Base-by-base conservation (phyloP, 2,888 invertebrate genomes). In the Hecatera dysodea region DNA sequence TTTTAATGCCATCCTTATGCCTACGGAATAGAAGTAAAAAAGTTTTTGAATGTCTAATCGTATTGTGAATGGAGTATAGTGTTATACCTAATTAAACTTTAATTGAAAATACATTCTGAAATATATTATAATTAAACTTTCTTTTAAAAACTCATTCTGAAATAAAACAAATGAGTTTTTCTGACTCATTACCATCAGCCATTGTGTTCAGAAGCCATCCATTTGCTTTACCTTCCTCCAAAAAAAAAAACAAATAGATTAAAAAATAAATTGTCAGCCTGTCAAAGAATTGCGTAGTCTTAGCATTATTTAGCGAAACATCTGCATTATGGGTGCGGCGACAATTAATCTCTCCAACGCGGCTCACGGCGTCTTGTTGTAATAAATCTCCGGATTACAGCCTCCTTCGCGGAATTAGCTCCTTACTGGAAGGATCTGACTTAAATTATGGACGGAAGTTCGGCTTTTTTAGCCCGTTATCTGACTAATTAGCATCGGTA, bases 301-400 rank as follows among this genome's bases (percentile, higher is more conserved):
- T 55, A 61, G 27, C 60, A 29, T 68, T 76, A 63, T 81, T 76
- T 75, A 68, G 66, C 55, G 75, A 72, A 78, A 80, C 81, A 83
- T 81, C 79, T 85, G 84, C 83, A 78, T 62, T 55, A 67, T 65
- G 56, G 70, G 50, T 82, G 80, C 66, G 80, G 79, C 68, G 75
- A 74, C 86, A 75, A 86, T 87, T 86, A 84, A 87, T 86, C 87
- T 86, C 77, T 74, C 80, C 75, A 77, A 72, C 73, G 56, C 76
- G 74, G 74, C 82, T 82, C 69, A 77, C 78, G 72, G 75, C 65
- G 72, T 72, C 84, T 81, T 81, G 81, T 77, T 78, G 81, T 73
- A 80, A 87, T 87, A 87, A 87, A 87, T 87, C 86, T 81, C 61
- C 24, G 83, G 87, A 86, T 87, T 87, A 87, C 74, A 42, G 75